Base-by-base conservation (phyloP, 2,888 invertebrate species). In the Chloromyia formosa region DNA sequence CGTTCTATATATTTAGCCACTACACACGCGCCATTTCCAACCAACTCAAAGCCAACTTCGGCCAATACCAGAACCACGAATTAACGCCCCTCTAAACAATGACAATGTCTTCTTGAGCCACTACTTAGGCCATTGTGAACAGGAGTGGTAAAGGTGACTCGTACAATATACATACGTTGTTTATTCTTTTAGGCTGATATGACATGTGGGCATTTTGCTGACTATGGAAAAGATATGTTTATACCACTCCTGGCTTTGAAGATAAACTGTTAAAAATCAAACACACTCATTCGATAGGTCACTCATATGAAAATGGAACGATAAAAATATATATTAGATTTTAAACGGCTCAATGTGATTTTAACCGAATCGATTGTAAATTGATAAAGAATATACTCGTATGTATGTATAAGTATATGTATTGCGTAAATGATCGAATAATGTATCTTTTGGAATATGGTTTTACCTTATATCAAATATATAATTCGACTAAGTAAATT, bases 401-500 rank as follows among this genome's bases (percentile, higher is more conserved):
- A 35, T 35, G 7, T 7, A 35, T 35, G 7, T 35, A 7, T 35
- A 35, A 35, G 27, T 35, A 35, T 35, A 68, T 53, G 14, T 49
- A 68, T 68, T 53, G 68, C 68, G 53, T 53, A 49, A 68, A 68
- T 53, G 49, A n/a, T 53, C 5, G 35, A 42, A 12, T 20, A 45
- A 64, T 64, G 16, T 64, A 35, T 64, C 64, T 64, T 42, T 0
- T 64, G n/a, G n/a, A 64, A 64, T 42, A 16, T 64, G n/a, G n/a
- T n/a, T n/a, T n/a, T 20, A 27, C 45, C 35, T 20, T 45, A 9
- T 20, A 35, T 61, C 18, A 45, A 64, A 64, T 64, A 10, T 53
- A 42, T 66, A 49, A 49, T 45, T 66, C 66, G 66, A 22, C 66
- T 66, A 66, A 66, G 45, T 66, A 66, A 66, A 66, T 49, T 23